Percentiles rank a stretch among this genome's conserved stretches.
These are phyloP conservation scores for Anadara kagoshimensis DNA, from an alignment of 1,140 invertebrate genomes.

Conservation along the genomic window DNA sequence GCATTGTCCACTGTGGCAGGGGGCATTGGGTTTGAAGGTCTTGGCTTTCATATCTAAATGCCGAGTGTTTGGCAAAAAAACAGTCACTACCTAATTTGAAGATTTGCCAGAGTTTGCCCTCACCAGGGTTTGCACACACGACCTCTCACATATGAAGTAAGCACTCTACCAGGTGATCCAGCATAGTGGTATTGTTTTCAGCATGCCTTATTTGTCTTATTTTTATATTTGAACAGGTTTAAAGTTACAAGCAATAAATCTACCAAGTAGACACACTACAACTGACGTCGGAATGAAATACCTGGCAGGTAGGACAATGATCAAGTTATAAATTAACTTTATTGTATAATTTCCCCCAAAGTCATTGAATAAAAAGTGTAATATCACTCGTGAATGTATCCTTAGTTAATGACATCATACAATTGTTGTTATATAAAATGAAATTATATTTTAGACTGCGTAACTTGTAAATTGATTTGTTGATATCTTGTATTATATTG, in stretches of 20 bases:
- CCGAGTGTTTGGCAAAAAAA: no score
- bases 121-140: no score
- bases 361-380: neutral
- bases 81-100: no score
- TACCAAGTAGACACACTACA: slow-evolving; percentile 53
- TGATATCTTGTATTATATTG: neutral
- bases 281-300: slow-evolving; percentile 52
- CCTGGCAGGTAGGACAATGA: slow-evolving; percentile 41
- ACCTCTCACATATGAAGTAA: no score
- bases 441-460: neutral
- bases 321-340: neutral
- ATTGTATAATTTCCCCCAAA: neutral
- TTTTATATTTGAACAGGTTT: slow-evolving; percentile 45
- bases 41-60: no score
- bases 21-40: no score
- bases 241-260: slow-evolving; percentile 45
- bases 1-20: no score
- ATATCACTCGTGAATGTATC: neutral
- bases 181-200: no score
- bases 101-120: no score
- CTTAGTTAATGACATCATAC: neutral
- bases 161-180: no score
- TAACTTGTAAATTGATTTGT: neutral
- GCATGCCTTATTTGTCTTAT: neutral
- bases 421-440: neutral